Percentiles rank a stretch among this genome's conserved stretches.
phyloP scores from a whole-genome alignment of 2,888 invertebrate species.

The Mamestra brassicae region DNA sequence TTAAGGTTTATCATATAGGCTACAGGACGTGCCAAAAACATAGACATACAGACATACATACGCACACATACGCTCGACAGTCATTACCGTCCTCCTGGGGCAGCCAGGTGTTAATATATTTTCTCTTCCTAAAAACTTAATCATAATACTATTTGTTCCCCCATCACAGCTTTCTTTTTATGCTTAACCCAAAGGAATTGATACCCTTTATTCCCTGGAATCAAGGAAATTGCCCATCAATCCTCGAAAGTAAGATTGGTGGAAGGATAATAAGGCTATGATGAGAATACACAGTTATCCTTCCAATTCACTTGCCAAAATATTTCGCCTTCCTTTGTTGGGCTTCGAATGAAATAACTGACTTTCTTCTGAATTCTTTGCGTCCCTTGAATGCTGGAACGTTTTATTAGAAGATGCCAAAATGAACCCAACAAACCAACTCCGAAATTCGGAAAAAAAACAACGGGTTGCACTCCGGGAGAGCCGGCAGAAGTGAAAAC shows the following conservation, averaged over 20 bases:
- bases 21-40: no score
- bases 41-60: no score
- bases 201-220: conserved; percentile 11
- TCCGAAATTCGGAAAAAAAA: no score
- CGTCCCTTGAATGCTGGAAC: not conserved
- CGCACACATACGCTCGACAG: no score
- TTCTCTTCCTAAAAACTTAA: not conserved
- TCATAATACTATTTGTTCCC: not conserved
- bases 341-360: conserved; percentile 20
- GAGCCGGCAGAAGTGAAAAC: no score
- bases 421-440: not conserved
- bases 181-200: not conserved
- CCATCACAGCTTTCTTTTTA: not conserved
- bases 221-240: conserved; percentile 29
- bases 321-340: conserved; percentile 19
- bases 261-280: conserved; percentile 8
- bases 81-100: no score
- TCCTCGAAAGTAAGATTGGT: conserved; percentile 25
- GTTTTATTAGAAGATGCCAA: conserved; percentile 22
- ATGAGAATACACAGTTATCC: conserved; percentile 14
- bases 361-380: conserved; percentile 12
- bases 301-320: conserved; percentile 7
- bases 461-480: no score
- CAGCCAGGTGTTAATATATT: no score
- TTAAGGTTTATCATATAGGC: no score